Percentiles rank a stretch among this genome's conserved stretches.
Evolutionary conservation across 2,888 invertebrate genomes (phyloP).

Genomic region (Priocnemis perturbator): DNA sequence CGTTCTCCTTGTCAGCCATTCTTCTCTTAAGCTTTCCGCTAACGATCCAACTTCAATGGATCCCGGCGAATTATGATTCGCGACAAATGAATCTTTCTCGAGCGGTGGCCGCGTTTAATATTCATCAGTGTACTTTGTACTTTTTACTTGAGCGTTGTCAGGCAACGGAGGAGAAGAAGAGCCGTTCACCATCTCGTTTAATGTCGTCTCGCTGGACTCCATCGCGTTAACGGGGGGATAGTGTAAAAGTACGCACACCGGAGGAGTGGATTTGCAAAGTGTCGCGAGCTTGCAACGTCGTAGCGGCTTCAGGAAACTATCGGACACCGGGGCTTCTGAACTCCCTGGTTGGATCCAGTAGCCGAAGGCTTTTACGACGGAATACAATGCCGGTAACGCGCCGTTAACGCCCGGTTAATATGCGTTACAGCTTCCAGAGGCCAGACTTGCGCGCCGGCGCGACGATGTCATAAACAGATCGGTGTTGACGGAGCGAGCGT

Average conservation of each 20-base stretch:
- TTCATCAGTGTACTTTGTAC: too few relatives aligned
- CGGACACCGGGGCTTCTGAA: slow-evolving; percentile 14
- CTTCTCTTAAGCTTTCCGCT: too few relatives aligned
- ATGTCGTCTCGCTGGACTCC: background rate
- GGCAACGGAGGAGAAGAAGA: too few relatives aligned
- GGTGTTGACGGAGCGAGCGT: slow-evolving; percentile 19
- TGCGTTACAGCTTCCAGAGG: slow-evolving; percentile 38
- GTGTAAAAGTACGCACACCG: too few relatives aligned
- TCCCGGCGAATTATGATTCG: too few relatives aligned
- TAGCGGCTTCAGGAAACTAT: slow-evolving; percentile 29
- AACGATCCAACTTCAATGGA: too few relatives aligned
- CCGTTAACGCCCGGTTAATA: slow-evolving; percentile 27
- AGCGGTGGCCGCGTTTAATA: too few relatives aligned
- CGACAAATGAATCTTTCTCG: too few relatives aligned
- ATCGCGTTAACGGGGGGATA: background rate
- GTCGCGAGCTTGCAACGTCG: too few relatives aligned
- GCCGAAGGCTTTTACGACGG: slow-evolving; percentile 39
- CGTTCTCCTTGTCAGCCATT: too few relatives aligned
- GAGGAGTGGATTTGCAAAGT: too few relatives aligned
- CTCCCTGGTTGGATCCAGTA: background rate
- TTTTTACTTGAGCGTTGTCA: too few relatives aligned
- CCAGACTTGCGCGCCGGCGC: background rate
- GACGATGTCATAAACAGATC: slow-evolving; percentile 29
- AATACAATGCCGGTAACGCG: slow-evolving; percentile 48
- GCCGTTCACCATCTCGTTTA: background rate